Percentiles rank a stretch among this genome's conserved stretches.
Evolutionary conservation across 2,797 vertebrate species (phyloP).

Genomic region (Sebastiscus albofasciatus): DNA sequence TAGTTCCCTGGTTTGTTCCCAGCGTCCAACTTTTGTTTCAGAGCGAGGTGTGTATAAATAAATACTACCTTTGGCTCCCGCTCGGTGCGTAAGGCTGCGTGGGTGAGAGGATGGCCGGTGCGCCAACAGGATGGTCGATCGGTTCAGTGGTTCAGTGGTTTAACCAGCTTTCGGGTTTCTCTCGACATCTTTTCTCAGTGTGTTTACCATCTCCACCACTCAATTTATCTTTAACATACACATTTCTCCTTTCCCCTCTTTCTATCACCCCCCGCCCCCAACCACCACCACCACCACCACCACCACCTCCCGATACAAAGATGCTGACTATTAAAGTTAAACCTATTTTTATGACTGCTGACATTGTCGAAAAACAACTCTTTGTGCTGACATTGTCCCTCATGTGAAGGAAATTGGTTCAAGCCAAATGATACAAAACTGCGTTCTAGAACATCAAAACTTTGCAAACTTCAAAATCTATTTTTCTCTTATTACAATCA

Average conservation of each 20-base stretch:
- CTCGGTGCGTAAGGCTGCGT: neutral
- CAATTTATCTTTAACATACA: neutral
- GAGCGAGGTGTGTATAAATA: constrained; percentile 42
- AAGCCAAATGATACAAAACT: constrained; percentile 30
- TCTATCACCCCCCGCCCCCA: neutral
- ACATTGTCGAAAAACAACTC: constrained; percentile 10
- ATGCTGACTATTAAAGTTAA: constrained; percentile 44
- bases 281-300: neutral
- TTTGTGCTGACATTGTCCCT: constrained; percentile 51
- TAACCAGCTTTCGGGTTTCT: neutral
- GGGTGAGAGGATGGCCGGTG: constrained; percentile 28
- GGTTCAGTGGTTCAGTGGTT: constrained; percentile 35
- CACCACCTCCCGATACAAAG: constrained; percentile 1
- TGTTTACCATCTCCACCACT: neutral
- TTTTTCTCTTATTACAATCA: neutral
- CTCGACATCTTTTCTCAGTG: neutral
- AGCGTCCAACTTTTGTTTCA: constrained; percentile 52
- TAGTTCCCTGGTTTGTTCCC: constrained; percentile 39
- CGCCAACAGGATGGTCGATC: neutral
- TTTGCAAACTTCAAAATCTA: neutral
- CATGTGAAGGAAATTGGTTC: constrained; percentile 18
- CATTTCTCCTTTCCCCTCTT: neutral
- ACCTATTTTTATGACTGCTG: constrained; percentile 44
- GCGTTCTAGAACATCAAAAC: constrained; percentile 17
- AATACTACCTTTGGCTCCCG: constrained; percentile 57